Evolutionary conservation across 2,888 invertebrate genomes (phyloP).

Genomic region (Parnassius orleans): DNA sequence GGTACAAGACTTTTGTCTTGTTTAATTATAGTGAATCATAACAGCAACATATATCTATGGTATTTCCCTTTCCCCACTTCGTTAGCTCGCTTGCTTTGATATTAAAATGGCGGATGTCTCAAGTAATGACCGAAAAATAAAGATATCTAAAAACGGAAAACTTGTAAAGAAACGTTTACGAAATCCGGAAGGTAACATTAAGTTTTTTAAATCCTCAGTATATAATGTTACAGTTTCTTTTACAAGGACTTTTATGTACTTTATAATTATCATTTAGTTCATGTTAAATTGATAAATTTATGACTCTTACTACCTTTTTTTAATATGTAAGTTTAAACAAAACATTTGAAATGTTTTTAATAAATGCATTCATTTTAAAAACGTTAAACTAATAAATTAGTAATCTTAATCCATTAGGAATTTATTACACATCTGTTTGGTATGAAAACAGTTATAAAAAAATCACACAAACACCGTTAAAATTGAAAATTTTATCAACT

Average conservation of each 20-base stretch:
- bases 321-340: conserved; percentile 43
- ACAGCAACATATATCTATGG: too few relatives aligned
- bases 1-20: too few relatives aligned
- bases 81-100: conserved; percentile 48
- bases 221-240: conserved; percentile 20
- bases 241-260: conserved; percentile 20
- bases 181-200: conserved; percentile 72
- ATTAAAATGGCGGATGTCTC: conserved; percentile 81
- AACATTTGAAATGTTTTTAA: conserved; percentile 31
- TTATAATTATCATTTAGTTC: conserved; percentile 37
- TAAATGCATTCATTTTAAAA: conserved; percentile 20
- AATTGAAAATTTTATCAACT: too few relatives aligned
- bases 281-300: conserved; percentile 37
- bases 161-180: conserved; percentile 71
- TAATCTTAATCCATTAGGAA: background rate
- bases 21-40: too few relatives aligned
- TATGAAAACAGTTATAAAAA: too few relatives aligned
- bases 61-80: too few relatives aligned
- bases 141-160: conserved; percentile 75
- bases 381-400: background rate
- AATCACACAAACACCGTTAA: too few relatives aligned
- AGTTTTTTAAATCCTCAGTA: conserved; percentile 28
- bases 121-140: conserved; percentile 72
- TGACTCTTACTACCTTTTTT: conserved; percentile 77
- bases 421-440: background rate